A percentile compares a stretch with the other conserved stretches of the same genome.
These are phyloP conservation scores for Diarsia rubi DNA, from an alignment of 2,888 invertebrate species.

Conservation along the genomic window DNA sequence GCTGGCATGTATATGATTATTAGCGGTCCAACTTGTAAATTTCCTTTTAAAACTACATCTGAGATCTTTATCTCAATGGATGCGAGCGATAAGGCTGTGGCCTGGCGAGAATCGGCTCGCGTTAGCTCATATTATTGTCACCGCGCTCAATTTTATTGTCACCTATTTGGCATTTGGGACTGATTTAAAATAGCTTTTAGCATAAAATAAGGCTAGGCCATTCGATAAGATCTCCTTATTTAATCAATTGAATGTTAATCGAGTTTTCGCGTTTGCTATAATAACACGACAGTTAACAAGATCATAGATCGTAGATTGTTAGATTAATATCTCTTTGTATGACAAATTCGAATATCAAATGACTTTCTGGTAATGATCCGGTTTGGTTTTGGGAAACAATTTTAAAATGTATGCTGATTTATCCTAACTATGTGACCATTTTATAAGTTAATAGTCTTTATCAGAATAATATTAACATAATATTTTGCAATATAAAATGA, in stretches of 20 bases:
- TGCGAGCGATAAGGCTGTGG: conserved; percentile 75
- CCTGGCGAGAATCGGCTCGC: conserved; percentile 68
- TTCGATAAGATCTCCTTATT: conserved; percentile 81
- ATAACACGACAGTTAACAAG: conserved; percentile 80
- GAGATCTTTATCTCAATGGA: conserved; percentile 83
- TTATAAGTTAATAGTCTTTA: conserved; percentile 57
- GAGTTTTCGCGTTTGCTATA: conserved; percentile 76
- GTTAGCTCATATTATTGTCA: conserved; percentile 79
- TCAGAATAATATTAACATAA: conserved; percentile 59
- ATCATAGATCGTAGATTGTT: conserved; percentile 75
- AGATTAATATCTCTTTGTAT: conserved; percentile 77
- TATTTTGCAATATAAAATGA: conserved; percentile 53
- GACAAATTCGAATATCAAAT: conserved; percentile 74
- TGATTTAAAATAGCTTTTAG: conserved; percentile 83
- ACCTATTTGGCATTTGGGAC: conserved; percentile 81
- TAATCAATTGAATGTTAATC: conserved; percentile 82
- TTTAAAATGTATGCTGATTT: conserved; percentile 36
- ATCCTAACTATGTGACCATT: conserved; percentile 43
- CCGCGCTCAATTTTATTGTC: conserved; percentile 79
- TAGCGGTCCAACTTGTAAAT: conserved; percentile 84
- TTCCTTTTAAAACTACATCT: conserved; percentile 82
- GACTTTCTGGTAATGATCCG: conserved; percentile 69
- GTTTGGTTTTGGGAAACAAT: conserved; percentile 63
- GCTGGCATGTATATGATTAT: conserved; percentile 87
- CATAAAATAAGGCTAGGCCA: conserved; percentile 82